Conservation (phyloP, 2,113 vertebrate genomes). For the Proterorhinus semilunaris region DNA sequence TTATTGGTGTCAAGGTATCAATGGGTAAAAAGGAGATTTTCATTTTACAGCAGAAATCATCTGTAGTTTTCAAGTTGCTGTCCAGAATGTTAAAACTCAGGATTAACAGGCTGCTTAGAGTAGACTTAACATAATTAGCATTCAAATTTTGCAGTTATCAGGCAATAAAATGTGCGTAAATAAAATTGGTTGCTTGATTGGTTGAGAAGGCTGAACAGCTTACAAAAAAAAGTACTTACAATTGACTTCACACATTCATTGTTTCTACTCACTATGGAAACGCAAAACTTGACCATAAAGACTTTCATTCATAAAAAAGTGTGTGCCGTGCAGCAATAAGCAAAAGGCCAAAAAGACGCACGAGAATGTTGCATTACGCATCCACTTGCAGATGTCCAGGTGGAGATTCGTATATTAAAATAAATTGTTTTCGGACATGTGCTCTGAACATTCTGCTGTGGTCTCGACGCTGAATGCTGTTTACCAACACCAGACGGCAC, state of each 20-base stretch:
- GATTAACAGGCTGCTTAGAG: slow-evolving; percentile 11
- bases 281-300: slow-evolving; percentile 26
- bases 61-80: not conserved
- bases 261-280: slow-evolving; percentile 46
- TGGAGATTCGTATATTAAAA: not conserved
- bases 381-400: not conserved
- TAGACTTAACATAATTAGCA: slow-evolving; percentile 19
- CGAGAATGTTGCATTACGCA: slow-evolving; percentile 19
- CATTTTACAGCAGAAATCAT: slow-evolving; percentile 1
- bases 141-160: slow-evolving; percentile 33
- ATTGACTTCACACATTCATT: slow-evolving; percentile 60
- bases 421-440: slow-evolving; percentile 1
- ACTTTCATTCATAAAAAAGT: slow-evolving; percentile 42
- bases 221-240: slow-evolving; percentile 28
- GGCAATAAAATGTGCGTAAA: slow-evolving; percentile 14
- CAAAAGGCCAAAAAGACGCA: slow-evolving; percentile 40
- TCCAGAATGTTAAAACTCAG: not conserved
- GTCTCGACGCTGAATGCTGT: slow-evolving; percentile 14
- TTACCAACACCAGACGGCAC: not conserved
- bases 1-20: not conserved
- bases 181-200: slow-evolving; percentile 28
- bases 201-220: slow-evolving; percentile 34
- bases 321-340: slow-evolving; percentile 57
- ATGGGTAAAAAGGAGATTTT: slow-evolving; percentile 1
- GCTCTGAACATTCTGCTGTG: slow-evolving; percentile 39